These are phyloP conservation scores for Hydrozoanthus tunicans DNA, from an alignment of 64 coral and sea anemone species.

Conservation along the genomic window DNA sequence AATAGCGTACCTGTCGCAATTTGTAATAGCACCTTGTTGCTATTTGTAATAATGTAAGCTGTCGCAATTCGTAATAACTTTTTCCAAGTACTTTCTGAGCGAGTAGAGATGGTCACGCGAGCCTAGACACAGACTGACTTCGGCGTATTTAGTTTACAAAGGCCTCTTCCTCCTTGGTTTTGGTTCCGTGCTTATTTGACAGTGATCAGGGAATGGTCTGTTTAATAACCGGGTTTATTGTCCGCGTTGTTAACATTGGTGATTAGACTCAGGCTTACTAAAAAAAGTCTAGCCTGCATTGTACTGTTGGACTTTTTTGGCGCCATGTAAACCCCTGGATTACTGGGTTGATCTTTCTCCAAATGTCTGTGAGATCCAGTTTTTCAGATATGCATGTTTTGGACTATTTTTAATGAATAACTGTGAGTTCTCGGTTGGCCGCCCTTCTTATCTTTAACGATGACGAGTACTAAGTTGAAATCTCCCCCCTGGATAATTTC, in stretches of 20 bases:
- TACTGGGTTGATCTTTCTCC: slow-evolving; percentile 14
- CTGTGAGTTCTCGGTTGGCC: slow-evolving; percentile 31
- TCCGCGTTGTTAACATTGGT: background rate
- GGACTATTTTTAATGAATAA: slow-evolving; percentile 38
- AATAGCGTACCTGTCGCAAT: too few relatives aligned
- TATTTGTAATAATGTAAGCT: too few relatives aligned
- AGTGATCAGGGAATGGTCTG: slow-evolving; percentile 16
- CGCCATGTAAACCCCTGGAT: slow-evolving; percentile 11
- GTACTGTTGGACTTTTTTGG: slow-evolving; percentile 1
- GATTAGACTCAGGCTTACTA: slow-evolving; percentile 12
- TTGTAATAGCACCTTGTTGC: too few relatives aligned
- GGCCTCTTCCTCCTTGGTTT: slow-evolving; percentile 10
- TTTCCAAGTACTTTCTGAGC: too few relatives aligned
- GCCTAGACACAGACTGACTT: slow-evolving; percentile 50
- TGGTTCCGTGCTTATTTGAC: slow-evolving; percentile 5
- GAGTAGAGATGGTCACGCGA: slow-evolving; percentile 20
- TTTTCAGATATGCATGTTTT: background rate
- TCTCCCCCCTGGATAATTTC: too few relatives aligned
- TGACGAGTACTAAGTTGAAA: too few relatives aligned
- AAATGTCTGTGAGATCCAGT: too few relatives aligned
- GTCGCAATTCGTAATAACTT: too few relatives aligned
- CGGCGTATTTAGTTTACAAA: slow-evolving; percentile 18
- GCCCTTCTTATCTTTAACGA: slow-evolving; percentile 40
- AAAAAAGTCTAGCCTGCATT: slow-evolving; percentile 27
- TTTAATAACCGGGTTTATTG: slow-evolving; percentile 15